A percentile compares a stretch with the other conserved stretches of the same genome.
These are phyloP conservation scores for Cyphomyrus discorhynchus DNA, from an alignment of 2,113 vertebrate species.

Conservation along the genomic window DNA sequence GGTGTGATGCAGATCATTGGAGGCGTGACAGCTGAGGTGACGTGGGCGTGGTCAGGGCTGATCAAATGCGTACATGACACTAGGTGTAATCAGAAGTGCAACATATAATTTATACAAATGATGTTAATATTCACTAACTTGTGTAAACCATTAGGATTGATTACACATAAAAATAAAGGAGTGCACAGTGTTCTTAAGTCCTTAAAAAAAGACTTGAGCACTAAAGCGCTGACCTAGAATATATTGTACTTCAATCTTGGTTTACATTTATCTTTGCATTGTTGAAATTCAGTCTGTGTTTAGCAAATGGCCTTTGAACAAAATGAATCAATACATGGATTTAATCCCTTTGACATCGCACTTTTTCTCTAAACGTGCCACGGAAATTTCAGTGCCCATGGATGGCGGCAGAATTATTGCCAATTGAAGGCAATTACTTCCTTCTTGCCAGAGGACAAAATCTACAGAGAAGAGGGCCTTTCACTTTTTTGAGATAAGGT, in stretches of 20 bases:
- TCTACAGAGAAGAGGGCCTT: background rate
- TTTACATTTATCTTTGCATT: background rate
- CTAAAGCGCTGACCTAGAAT: background rate
- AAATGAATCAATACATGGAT: background rate
- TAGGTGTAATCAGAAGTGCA: background rate
- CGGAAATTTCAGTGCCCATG: background rate
- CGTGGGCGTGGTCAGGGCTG: background rate
- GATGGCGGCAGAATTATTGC: slow-evolving; percentile 15
- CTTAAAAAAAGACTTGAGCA: background rate
- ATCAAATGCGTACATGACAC: background rate
- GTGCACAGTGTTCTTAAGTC: background rate
- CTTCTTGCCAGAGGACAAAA: background rate
- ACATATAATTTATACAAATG: background rate
- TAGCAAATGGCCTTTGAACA: background rate
- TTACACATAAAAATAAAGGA: background rate
- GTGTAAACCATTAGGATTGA: background rate
- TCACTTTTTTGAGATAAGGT: slow-evolving; percentile 38
- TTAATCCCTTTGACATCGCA: background rate
- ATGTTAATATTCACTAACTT: background rate
- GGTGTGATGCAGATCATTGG: background rate
- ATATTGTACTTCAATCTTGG: background rate
- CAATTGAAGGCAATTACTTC: slow-evolving; percentile 21
- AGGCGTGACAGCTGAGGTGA: background rate
- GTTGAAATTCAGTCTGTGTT: background rate
- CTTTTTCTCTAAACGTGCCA: background rate